These are phyloP conservation scores for Cossypha polioptera DNA, from an alignment of 2,797 vertebrate species.

Conservation along the genomic window DNA sequence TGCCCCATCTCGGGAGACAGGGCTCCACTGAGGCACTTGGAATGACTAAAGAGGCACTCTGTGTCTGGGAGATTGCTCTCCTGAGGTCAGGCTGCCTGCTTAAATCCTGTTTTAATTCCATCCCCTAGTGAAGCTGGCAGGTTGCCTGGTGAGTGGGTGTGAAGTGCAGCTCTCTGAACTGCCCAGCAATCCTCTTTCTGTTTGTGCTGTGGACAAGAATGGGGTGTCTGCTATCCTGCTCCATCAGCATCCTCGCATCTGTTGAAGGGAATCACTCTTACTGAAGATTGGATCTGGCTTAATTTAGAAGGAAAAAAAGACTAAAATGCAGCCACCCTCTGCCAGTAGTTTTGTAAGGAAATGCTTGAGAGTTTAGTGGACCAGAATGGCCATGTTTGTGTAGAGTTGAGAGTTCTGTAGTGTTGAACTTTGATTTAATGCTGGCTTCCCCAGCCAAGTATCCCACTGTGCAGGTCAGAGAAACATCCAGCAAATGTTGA, in stretches of 20 bases:
- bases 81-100: constrained; percentile 38
- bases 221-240: background rate
- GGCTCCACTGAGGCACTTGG: background rate
- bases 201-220: background rate
- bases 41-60: constrained; percentile 1
- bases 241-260: background rate
- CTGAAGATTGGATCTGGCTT: background rate
- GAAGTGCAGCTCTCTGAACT: constrained; percentile 1
- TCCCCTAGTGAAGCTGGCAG: background rate
- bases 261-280: background rate
- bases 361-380: background rate
- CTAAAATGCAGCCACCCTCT: background rate
- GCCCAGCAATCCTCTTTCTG: constrained; percentile 23
- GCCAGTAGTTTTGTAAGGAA: background rate
- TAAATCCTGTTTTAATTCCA: constrained; percentile 45
- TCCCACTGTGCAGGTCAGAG: background rate
- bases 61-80: constrained; percentile 17
- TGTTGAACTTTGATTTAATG: background rate
- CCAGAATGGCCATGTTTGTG: background rate
- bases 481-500: constrained; percentile 31
- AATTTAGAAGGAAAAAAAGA: background rate
- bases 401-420: background rate
- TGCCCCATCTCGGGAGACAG: background rate
- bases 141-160: constrained; percentile 41
- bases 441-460: background rate